phyloP scores from a whole-genome alignment of 2,888 invertebrate genomes.

The Ochropacha duplaris region DNA sequence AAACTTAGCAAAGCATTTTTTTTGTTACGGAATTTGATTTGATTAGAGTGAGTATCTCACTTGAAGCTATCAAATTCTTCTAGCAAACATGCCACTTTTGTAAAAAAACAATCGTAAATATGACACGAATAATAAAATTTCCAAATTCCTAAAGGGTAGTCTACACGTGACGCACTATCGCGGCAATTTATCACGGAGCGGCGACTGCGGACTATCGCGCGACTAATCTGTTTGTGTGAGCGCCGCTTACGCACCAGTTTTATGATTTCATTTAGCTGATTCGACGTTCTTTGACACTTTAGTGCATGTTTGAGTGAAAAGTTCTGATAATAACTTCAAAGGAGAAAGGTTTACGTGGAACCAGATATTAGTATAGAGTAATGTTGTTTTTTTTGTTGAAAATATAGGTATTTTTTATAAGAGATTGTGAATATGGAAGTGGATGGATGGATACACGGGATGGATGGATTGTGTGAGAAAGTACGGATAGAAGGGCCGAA shows the following conservation, averaged over 20 bases:
- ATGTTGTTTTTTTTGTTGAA: no score
- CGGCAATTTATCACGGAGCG: constrained; percentile 56
- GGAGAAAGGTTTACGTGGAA: neutral
- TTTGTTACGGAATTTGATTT: no score
- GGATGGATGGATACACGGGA: no score
- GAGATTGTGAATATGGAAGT: no score
- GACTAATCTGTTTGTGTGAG: constrained; percentile 54
- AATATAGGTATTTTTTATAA: no score
- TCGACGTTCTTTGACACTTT: constrained; percentile 57
- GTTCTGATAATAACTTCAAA: neutral
- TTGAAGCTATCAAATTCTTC: no score
- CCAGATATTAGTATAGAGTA: neutral
- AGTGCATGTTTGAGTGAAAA: neutral
- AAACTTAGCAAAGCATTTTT: no score
- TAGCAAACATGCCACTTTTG: constrained; percentile 18
- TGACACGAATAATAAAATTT: constrained; percentile 33
- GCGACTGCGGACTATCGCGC: constrained; percentile 50
- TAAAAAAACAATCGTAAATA: constrained; percentile 18
- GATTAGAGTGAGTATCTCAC: no score
- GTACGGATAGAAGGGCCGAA: no score
- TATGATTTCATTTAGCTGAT: constrained; percentile 62
- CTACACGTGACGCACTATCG: constrained; percentile 51
- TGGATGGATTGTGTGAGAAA: no score
- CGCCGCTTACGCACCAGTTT: constrained; percentile 35
- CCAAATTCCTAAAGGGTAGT: constrained; percentile 27